Conservation (phyloP, 2,113 vertebrate genomes). For the Pomatorhinus ruficollis region DNA sequence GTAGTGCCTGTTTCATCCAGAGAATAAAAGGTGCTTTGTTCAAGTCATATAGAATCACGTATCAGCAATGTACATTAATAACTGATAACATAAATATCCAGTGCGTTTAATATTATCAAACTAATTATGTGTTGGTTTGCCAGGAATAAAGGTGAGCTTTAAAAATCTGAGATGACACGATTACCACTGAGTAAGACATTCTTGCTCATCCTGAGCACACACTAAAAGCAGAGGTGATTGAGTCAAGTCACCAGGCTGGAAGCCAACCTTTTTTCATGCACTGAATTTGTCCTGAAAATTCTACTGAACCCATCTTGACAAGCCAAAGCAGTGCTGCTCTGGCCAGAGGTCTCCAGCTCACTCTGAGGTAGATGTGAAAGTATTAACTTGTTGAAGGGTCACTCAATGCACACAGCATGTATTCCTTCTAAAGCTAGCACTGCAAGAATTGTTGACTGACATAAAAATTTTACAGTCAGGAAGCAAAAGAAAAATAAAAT, state of each 20-base stretch:
- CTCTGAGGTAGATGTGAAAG: not conserved
- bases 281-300: conserved; percentile 30
- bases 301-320: not conserved
- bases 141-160: conserved; percentile 50
- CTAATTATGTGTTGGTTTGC: conserved; percentile 52
- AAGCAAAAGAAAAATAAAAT: not conserved
- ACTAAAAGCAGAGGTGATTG: conserved; percentile 42
- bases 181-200: conserved; percentile 24
- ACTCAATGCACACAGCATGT: rapidly evolving
- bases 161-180: conserved; percentile 39
- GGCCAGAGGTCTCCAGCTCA: not conserved
- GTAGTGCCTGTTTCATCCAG: not conserved
- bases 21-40: conserved; percentile 20
- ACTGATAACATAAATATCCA: conserved; percentile 58
- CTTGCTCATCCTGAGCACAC: conserved; percentile 1
- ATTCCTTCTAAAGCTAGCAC: not conserved
- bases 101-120: conserved; percentile 6
- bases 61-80: conserved; percentile 31
- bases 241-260: conserved; percentile 23
- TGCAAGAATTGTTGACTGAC: not conserved
- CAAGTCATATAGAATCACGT: not conserved
- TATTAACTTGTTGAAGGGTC: not conserved
- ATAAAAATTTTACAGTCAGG: not conserved
- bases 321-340: not conserved
- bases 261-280: conserved; percentile 4